Conservation (phyloP, 2,888 invertebrate genomes). For the Notodonta dromedarius region DNA sequence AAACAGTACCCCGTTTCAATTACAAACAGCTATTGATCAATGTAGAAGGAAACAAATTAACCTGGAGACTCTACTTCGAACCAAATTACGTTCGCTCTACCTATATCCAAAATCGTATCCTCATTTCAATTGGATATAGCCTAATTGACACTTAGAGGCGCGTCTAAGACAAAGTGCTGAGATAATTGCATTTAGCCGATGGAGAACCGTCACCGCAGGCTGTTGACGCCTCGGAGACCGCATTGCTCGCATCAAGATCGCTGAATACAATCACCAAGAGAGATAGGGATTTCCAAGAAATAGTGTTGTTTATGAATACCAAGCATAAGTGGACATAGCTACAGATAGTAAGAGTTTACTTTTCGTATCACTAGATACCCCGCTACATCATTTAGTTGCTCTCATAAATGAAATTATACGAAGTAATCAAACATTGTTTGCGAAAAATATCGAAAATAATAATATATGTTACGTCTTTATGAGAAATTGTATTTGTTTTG, state of each 20-base stretch:
- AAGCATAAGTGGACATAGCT: no score
- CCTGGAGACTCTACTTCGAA: neutral
- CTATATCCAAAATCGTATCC: constrained; percentile 7
- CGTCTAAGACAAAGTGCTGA: constrained; percentile 62
- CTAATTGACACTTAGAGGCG: constrained; percentile 54
- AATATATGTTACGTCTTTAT: no score
- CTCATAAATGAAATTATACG: no score
- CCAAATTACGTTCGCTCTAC: neutral
- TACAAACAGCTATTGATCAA: neutral
- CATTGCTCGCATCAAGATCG: constrained; percentile 21
- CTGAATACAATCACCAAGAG: constrained; percentile 9
- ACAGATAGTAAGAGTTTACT: no score
- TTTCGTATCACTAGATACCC: no score
- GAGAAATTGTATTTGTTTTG: no score
- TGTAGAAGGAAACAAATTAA: neutral
- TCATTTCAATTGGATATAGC: constrained; percentile 30
- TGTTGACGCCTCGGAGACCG: constrained; percentile 19
- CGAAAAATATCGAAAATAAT: no score
- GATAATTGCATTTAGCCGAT: constrained; percentile 64
- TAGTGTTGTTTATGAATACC: neutral
- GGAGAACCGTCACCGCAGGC: constrained; percentile 40
- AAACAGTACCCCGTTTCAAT: neutral
- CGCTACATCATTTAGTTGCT: no score
- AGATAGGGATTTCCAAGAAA: neutral
- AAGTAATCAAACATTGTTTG: no score